Evolutionary conservation across 2,797 vertebrate genomes (phyloP).

Genomic region (Apogon hyalosoma): DNA sequence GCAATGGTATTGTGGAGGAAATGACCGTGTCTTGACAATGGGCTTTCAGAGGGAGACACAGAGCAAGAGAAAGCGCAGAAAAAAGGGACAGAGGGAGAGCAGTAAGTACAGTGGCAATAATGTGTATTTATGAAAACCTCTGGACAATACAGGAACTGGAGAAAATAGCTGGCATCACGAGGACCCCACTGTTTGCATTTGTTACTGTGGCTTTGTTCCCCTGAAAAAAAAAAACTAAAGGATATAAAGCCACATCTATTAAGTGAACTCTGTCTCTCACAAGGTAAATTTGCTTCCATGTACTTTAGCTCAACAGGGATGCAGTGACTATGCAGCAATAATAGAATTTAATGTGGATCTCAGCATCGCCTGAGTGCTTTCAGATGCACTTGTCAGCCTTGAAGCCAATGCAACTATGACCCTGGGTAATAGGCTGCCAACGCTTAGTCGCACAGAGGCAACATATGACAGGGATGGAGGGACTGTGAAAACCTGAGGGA

Average conservation of each 20-base stretch:
- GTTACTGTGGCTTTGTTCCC: conserved; percentile 77
- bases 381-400: conserved; percentile 82
- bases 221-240: conserved; percentile 76
- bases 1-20: conserved; percentile 71
- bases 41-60: conserved; percentile 63
- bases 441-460: conserved; percentile 57
- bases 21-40: conserved; percentile 78
- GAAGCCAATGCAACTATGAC: conserved; percentile 82
- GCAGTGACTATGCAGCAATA: conserved; percentile 79
- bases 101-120: conserved; percentile 69
- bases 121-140: conserved; percentile 76
- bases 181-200: conserved; percentile 75
- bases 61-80: conserved; percentile 27
- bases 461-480: conserved; percentile 39
- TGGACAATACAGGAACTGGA: conserved; percentile 67
- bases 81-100: conserved; percentile 42
- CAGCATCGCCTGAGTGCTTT: conserved; percentile 81
- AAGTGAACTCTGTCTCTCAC: conserved; percentile 80
- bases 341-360: conserved; percentile 85
- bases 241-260: conserved; percentile 82
- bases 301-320: conserved; percentile 73
- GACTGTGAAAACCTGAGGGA: conserved; percentile 20
- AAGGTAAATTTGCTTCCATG: conserved; percentile 75
- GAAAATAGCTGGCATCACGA: conserved; percentile 65
- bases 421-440: conserved; percentile 79